phyloP scores from a whole-genome alignment of 2,797 vertebrate species.

The Babyrousa celebensis region DNA sequence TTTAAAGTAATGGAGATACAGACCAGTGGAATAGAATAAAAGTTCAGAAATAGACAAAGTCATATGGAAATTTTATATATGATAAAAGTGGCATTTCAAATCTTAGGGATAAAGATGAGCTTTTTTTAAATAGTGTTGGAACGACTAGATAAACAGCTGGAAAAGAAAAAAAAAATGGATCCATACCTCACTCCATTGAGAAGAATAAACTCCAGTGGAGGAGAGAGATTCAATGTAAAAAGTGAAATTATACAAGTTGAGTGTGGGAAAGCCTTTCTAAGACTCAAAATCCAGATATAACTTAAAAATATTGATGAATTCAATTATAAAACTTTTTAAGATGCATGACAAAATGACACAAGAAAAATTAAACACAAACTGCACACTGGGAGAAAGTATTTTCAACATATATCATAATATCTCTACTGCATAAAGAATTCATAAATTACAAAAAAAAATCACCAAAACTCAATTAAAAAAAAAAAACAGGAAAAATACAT shows the following conservation, averaged over 20 bases:
- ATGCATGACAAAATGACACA: not conserved
- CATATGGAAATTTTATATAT: not conserved
- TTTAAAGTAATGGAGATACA: slow-evolving; percentile 14
- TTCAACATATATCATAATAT: slow-evolving; percentile 11
- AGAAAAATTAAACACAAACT: slow-evolving; percentile 49
- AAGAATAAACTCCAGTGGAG: slow-evolving; percentile 2
- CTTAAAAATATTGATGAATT: not conserved
- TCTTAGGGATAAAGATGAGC: not conserved
- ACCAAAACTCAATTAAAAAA: not conserved
- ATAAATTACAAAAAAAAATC: not conserved
- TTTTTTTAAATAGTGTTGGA: not conserved
- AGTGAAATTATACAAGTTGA: slow-evolving; percentile 2
- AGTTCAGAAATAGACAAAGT: not conserved
- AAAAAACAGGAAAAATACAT: not conserved
- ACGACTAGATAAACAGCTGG: slow-evolving; percentile 10
- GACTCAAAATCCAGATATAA: not conserved
- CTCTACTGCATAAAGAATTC: not conserved
- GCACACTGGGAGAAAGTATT: slow-evolving; percentile 26
- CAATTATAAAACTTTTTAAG: not conserved
- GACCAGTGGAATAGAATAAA: not conserved
- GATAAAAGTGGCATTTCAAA: slow-evolving; percentile 27
- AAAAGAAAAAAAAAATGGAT: not conserved
- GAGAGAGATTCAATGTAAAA: slow-evolving; percentile 21
- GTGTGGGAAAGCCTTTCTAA: not conserved
- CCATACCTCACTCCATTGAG: not conserved